These are phyloP conservation scores for Ecdyonurus torrentis DNA, from an alignment of 2,888 invertebrate species.

Conservation along the genomic window DNA sequence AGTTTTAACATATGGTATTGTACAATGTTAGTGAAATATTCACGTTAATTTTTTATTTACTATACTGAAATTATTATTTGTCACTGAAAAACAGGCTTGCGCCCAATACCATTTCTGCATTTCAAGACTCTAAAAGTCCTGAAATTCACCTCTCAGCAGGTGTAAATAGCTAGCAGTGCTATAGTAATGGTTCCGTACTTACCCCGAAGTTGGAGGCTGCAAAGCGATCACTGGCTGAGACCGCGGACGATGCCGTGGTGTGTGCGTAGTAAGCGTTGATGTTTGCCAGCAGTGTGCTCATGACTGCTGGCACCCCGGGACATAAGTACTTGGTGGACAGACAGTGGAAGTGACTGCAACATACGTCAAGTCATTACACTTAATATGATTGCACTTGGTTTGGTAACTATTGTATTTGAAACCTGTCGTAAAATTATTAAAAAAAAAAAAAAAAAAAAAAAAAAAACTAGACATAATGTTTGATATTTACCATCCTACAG, in stretches of 20 bases:
- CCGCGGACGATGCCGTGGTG: slow-evolving; percentile 92
- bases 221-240: slow-evolving; percentile 97
- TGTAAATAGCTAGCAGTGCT: background rate
- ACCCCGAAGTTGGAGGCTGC: slow-evolving; percentile 99
- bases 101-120: background rate
- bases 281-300: slow-evolving; percentile 96
- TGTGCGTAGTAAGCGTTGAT: slow-evolving; percentile 99
- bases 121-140: background rate
- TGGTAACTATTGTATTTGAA: too few relatives aligned
- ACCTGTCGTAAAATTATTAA: too few relatives aligned
- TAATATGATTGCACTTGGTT: too few relatives aligned
- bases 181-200: slow-evolving; percentile 26
- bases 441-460: too few relatives aligned
- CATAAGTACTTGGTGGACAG: slow-evolving; percentile 97
- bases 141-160: background rate
- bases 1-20: too few relatives aligned
- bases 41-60: too few relatives aligned
- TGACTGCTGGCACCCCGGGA: slow-evolving; percentile 97
- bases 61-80: background rate
- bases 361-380: slow-evolving; percentile 98
- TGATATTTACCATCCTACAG: too few relatives aligned
- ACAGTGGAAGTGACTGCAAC: slow-evolving; percentile 93
- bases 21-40: background rate
- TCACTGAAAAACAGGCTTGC: too few relatives aligned
- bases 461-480: too few relatives aligned